Evolutionary conservation across 2,888 invertebrate genomes (phyloP).

Genomic region (Digitonthophagus gazella): DNA sequence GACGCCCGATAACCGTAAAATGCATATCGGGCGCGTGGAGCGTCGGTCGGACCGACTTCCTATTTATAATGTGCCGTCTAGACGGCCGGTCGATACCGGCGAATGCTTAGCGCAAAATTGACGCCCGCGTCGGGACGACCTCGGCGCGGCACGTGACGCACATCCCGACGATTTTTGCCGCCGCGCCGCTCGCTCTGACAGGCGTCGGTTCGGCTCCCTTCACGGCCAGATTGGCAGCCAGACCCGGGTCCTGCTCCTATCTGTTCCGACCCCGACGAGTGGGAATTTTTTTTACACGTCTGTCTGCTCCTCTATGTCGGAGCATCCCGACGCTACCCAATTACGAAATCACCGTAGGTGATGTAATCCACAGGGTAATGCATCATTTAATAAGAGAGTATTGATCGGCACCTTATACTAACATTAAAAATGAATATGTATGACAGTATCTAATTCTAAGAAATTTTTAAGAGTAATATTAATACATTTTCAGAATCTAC

Average conservation of each 20-base stretch:
- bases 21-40: background rate
- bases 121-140: constrained; percentile 5
- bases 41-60: background rate
- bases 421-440: background rate
- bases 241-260: no score
- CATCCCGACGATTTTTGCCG: constrained; percentile 1
- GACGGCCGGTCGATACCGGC: constrained; percentile 11
- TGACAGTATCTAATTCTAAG: no score
- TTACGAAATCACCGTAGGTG: background rate
- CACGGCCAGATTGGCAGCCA: background rate
- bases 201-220: background rate
- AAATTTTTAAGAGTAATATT: no score
- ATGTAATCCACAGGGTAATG: background rate
- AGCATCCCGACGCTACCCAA: background rate
- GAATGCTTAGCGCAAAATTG: constrained; percentile 13
- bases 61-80: constrained; percentile 15
- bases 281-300: no score
- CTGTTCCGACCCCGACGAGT: no score
- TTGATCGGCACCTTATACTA: no score
- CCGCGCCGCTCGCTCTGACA: background rate
- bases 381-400: background rate
- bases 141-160: background rate
- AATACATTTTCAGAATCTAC: no score
- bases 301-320: no score
- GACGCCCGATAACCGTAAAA: background rate